Base-by-base conservation (phyloP, 1,140 invertebrate species). In the Ceratosolen solmsi region DNA sequence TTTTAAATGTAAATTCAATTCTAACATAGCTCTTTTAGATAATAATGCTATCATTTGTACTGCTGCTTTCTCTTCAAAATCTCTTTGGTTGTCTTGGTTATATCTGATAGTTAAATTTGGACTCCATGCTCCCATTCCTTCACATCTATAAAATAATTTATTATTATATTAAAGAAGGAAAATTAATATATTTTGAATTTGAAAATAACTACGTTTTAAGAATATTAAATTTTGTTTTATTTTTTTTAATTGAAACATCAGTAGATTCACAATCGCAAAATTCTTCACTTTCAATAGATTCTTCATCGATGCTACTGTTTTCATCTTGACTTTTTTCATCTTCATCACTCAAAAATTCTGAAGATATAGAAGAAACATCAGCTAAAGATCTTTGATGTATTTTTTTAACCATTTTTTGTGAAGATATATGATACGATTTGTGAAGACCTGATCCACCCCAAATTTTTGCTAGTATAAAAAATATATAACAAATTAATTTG, bases 21-120 rank as follows among this genome's bases (percentile, higher is more conserved):
- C 88, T 27, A 86, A 79, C n/a, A 90, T 84, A 83, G 90, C 85
- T 88, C 93, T 86, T 83, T 92, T 92, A 30, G 92, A 92, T 36
- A 96, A 92, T 56, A 95, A 90, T 4, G 91, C 88, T 30, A 93
- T 90, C 92, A 96, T 95, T 88, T 96, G 94, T 60, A 93, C 91
- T 58, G 94, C 93, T 1, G 94, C 93, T 84, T 93, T 93, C 91
- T 97, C 96, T 89, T 97, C 96, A 86, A 94, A 95, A 70, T 96
- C 94, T 33, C 96, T 90, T 89, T 97, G 96, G 85, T 95, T 94
- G 87, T 97, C 96, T 89, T 97, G 96, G 91, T 97, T 97, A 86
- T 94, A 96, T 82, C 96, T 93, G 36, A 95, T 94, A 1, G 94
- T 95, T 63, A 95, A 90, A 82, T 95, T 94, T 13, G 93, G 87